Evolutionary conservation across 1,140 invertebrate genomes (phyloP).

Genomic region (Berghia stephanieae): DNA sequence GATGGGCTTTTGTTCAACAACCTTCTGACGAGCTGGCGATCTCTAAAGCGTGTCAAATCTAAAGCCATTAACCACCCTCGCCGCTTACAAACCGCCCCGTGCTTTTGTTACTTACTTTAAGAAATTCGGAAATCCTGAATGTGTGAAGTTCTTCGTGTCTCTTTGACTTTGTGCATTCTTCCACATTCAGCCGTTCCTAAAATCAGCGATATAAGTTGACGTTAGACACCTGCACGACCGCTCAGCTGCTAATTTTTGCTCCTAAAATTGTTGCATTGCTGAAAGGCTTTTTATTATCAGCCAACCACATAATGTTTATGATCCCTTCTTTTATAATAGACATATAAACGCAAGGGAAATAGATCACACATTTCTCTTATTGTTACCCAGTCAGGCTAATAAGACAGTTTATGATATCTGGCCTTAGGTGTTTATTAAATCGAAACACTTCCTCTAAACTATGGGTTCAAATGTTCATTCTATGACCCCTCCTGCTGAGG

Average conservation of each 20-base stretch:
- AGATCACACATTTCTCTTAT: neutral
- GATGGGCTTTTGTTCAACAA: neutral
- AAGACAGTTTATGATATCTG: neutral
- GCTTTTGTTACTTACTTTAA: conserved; percentile 26
- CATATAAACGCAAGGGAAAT: neutral
- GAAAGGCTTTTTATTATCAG: neutral
- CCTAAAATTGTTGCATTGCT: neutral
- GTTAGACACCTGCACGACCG: conserved; percentile 21
- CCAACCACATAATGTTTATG: conserved; percentile 26
- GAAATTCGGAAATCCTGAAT: neutral
- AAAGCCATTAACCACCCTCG: conserved; percentile 38
- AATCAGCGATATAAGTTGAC: neutral
- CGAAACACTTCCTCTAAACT: neutral
- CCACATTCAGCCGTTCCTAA: conserved; percentile 8
- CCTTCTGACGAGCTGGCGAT: neutral
- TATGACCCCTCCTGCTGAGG: neutral
- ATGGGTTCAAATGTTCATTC: neutral
- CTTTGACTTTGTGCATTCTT: conserved; percentile 15
- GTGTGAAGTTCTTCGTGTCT: neutral
- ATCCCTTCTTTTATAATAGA: conserved; percentile 1
- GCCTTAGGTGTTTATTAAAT: conserved; percentile 23
- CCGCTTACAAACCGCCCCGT: conserved; percentile 14
- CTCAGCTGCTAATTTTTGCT: neutral
- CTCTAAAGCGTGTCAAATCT: conserved; percentile 40
- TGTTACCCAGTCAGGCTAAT: neutral